Base-by-base conservation (phyloP, 1,140 invertebrate species). In the Triops cancriformis region DNA sequence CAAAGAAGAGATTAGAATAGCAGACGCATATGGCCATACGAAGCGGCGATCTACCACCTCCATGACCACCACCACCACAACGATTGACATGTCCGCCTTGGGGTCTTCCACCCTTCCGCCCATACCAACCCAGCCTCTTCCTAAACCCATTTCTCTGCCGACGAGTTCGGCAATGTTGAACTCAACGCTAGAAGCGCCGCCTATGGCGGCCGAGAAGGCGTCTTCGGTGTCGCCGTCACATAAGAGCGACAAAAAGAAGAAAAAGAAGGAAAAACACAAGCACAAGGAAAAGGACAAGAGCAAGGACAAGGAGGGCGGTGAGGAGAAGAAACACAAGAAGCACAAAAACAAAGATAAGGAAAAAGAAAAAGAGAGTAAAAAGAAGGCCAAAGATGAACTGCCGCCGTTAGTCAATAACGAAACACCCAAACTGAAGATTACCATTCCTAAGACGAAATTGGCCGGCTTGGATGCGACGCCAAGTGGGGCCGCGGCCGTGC, bases 301-400 rank as follows among this genome's bases (percentile, higher is more conserved):
- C 72, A 78, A 78, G 41, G 77, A 78, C 37, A 78, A 73, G 27
- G 77, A 78, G 23, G 42, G 28, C 7, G 77, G 43, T 23, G 77
- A 73, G 23, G 64, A 76, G 64, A 41, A 45, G 72, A 78, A 78
- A 45, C 72, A 78, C 23, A 78, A 78, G 73, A 78, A 78, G 74
- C 77, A 78, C 27, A 78, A 78, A 27, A 73, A 78, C 72, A 78
- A 78, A 31, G 72, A 78, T 18, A 78, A 78, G 43, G 77, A 74
- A 14, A 78, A 78, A 23, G 77, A 78, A 26, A 78, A 78, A 41
- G 28, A 73, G 23, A n/a, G 72, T 14, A 73, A 73, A 11, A 73
- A 73, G 12, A 45, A 73, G 18, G 43, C 26, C 23, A 42, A 73
- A 43, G 41, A 72, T 23, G 77, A 78, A 23, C 23, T 64, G 51